A percentile compares a stretch with the other conserved stretches of the same genome.
phyloP scores from a whole-genome alignment of 2,888 invertebrate genomes.

The Eupithecia vulgata region DNA sequence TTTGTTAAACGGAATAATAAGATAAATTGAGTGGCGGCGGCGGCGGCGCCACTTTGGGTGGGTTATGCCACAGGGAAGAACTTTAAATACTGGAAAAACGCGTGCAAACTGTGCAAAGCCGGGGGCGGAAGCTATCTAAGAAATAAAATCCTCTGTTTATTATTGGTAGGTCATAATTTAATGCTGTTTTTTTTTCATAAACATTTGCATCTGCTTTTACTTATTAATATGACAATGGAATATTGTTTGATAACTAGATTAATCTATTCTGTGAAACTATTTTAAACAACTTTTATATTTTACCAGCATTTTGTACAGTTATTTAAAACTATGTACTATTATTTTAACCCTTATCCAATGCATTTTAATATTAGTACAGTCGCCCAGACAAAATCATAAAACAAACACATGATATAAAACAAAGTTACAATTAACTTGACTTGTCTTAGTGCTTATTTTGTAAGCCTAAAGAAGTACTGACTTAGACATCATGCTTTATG shows the following conservation, averaged over 20 bases:
- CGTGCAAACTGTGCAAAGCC: background rate
- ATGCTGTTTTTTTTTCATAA: constrained; percentile 80
- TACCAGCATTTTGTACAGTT: constrained; percentile 76
- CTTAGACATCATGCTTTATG: no score
- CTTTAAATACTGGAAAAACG: background rate
- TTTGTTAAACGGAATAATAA: no score
- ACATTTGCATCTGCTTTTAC: constrained; percentile 81
- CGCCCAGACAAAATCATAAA: background rate
- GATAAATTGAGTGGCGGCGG: no score
- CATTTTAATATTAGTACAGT: constrained; percentile 1
- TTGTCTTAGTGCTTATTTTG: no score
- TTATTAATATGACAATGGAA: constrained; percentile 84
- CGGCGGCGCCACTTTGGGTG: no score
- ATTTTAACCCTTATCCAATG: constrained; percentile 44
- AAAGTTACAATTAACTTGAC: no score
- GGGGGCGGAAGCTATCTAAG: constrained; percentile 7
- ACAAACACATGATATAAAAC: no score
- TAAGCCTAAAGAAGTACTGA: no score
- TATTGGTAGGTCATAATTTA: constrained; percentile 84
- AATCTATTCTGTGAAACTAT: constrained; percentile 80
- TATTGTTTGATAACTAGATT: constrained; percentile 83
- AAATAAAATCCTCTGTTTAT: constrained; percentile 72
- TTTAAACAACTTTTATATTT: constrained; percentile 85
- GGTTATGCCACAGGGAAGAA: no score
- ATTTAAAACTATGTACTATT: constrained; percentile 62